Evolutionary conservation across 2,113 vertebrate species (phyloP).

Genomic region (Plectropomus leopardus): DNA sequence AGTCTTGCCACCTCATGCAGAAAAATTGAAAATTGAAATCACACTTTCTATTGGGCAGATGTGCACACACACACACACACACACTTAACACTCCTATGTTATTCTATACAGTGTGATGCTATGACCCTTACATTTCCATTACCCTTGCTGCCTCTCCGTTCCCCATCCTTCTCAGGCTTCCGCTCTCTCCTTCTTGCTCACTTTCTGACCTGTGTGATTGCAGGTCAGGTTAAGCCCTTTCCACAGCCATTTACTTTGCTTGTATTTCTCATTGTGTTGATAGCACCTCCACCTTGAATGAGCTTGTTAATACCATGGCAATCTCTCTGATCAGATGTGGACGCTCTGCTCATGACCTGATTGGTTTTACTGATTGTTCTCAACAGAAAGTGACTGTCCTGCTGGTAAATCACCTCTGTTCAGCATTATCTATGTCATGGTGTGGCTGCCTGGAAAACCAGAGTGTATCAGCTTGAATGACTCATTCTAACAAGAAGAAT

Average conservation of each 20-base stretch:
- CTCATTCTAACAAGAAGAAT: conserved; percentile 9
- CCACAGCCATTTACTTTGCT: conserved; percentile 49
- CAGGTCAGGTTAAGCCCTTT: conserved; percentile 76
- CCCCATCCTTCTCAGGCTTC: conserved; percentile 24
- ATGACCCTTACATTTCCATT: conserved; percentile 74
- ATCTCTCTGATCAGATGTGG: conserved; percentile 65
- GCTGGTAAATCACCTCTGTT: conserved; percentile 43
- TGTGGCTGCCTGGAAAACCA: conserved; percentile 21
- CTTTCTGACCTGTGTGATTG: conserved; percentile 72
- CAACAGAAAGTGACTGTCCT: conserved; percentile 49
- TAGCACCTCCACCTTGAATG: conserved; percentile 56
- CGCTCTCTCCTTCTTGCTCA: conserved; percentile 23
- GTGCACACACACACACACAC: not conserved
- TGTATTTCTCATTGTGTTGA: conserved; percentile 32
- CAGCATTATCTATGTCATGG: conserved; percentile 33
- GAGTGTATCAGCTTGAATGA: conserved; percentile 19
- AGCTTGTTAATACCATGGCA: conserved; percentile 66
- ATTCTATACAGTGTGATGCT: conserved; percentile 44
- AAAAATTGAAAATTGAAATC: not conserved
- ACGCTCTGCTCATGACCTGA: conserved; percentile 55
- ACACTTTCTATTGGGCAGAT: conserved; percentile 2
- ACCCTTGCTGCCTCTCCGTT: conserved; percentile 18
- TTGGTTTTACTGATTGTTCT: conserved; percentile 71
- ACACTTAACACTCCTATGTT: conserved; percentile 14
- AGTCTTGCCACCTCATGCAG: not conserved